Base-by-base conservation (phyloP, 1,140 invertebrate species). In the Zophobas atratus region DNA sequence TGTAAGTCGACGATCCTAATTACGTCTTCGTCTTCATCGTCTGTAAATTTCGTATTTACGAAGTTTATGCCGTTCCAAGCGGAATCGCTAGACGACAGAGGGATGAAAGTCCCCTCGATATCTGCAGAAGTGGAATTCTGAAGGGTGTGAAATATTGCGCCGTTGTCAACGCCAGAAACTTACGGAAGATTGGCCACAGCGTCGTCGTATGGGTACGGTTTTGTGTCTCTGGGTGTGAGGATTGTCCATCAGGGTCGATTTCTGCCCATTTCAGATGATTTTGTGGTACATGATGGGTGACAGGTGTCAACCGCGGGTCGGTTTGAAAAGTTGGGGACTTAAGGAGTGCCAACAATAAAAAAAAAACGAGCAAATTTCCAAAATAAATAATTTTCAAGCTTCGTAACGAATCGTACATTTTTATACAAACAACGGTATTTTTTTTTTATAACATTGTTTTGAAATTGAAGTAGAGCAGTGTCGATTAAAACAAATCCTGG, bases 61-160 rank as follows among this genome's bases (percentile, higher is more conserved):
- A 67, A 67, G 33, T 67, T 32, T 32, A 67, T 20, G 39, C 60
- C 39, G n/a, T 41, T 39, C 60, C 60, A 67, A 32, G 6, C 20
- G 2, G 60, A 67, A 33, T 67, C 60, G 6, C 2, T 6, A 8
- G 20, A 0, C 6, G 60, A 3, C 20, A 67, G 6, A 20, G 60
- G 20, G n/a, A 67, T 67, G 32, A 67, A 67, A 67, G 60, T 67
- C 32, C 60, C 60, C 43, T 67, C 60, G 20, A 67, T 20, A 67
- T 67, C 20, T 43, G 60, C 41, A 33, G 20, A 41, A 2, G 1
- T 57, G 1, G 55, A 57, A 36, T 8, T 39, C 60, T 67, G 38
- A 1, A 67, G n/a, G 43, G n/a, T 33, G 6, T n/a, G 2, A 20
- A n/a, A n/a, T 51, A 20, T 51, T 51, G 43, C 20, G 20, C 20